Evolutionary conservation across 2,888 invertebrate genomes (phyloP).

Genomic region (Acleris sparsana): DNA sequence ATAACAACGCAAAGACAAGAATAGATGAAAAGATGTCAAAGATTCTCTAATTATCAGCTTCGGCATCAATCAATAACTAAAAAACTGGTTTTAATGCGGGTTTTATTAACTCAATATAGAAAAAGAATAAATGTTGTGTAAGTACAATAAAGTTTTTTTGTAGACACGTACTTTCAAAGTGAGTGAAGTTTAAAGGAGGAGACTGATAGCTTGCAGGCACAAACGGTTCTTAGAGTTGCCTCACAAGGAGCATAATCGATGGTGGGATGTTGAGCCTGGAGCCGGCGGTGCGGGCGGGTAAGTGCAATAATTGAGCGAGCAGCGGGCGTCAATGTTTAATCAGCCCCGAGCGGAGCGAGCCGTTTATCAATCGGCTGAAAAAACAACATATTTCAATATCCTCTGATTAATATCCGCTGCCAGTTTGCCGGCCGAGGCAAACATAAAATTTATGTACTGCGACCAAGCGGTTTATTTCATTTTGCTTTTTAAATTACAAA

Average conservation of each 20-base stretch:
- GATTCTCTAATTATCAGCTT: too few species aligned
- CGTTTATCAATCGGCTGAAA: slow-evolving; percentile 81
- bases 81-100: too few species aligned
- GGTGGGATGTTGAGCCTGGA: neutral
- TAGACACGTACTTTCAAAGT: neutral
- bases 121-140: too few species aligned
- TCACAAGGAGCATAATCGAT: neutral
- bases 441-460: slow-evolving; percentile 83
- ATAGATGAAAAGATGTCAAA: too few species aligned
- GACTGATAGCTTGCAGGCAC: too few species aligned
- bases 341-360: slow-evolving; percentile 65
- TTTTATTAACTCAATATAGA: too few species aligned
- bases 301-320: slow-evolving; percentile 72
- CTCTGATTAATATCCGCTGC: slow-evolving; percentile 83
- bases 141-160: too few species aligned
- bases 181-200: slow-evolving; percentile 7
- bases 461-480: slow-evolving; percentile 79
- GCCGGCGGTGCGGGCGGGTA: slow-evolving; percentile 30
- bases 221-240: neutral
- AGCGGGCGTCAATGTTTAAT: slow-evolving; percentile 77
- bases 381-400: slow-evolving; percentile 84
- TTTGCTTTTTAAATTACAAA: slow-evolving; percentile 82
- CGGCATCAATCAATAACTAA: too few species aligned
- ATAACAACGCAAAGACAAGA: too few species aligned
- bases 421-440: slow-evolving; percentile 79